A percentile compares a stretch with the other conserved stretches of the same genome.
Evolutionary conservation across 2,888 invertebrate species (phyloP).

Genomic region (Zygogramma bicolorata): DNA sequence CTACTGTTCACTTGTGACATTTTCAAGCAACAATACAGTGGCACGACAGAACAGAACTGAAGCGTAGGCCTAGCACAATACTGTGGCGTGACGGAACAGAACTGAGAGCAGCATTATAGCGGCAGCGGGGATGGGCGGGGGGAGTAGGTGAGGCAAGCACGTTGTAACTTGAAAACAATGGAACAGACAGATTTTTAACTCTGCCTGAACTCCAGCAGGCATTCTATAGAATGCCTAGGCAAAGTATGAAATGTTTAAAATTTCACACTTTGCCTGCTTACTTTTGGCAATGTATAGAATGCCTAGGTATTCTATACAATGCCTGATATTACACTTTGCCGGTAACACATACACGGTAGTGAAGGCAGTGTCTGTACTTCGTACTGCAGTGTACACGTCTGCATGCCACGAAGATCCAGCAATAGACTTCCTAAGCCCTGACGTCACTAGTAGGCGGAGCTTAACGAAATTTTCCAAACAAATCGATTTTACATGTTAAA

Average conservation of each 20-base stretch:
- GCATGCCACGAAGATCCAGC: no score
- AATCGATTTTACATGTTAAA: no score
- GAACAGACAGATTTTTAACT: slow-evolving; percentile 7
- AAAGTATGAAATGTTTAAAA: background rate
- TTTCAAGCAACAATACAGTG: background rate
- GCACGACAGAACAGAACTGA: background rate
- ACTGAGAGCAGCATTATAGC: background rate
- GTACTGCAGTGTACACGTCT: no score
- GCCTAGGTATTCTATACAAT: background rate
- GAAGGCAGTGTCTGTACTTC: no score
- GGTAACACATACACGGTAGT: background rate
- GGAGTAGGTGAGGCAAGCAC: slow-evolving; percentile 8
- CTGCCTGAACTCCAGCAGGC: background rate
- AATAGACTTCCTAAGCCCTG: no score
- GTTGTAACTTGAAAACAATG: slow-evolving; percentile 11
- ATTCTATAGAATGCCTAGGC: background rate
- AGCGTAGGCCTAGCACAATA: background rate
- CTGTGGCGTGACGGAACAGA: background rate
- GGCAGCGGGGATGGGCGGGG: background rate
- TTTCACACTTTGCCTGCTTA: background rate
- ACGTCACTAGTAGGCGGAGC: no score
- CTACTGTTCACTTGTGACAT: background rate
- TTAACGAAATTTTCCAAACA: no score
- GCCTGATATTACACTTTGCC: background rate
- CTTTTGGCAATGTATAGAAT: background rate